phyloP scores from a whole-genome alignment of 2,113 vertebrate genomes.

The Mionectes macconnelli region DNA sequence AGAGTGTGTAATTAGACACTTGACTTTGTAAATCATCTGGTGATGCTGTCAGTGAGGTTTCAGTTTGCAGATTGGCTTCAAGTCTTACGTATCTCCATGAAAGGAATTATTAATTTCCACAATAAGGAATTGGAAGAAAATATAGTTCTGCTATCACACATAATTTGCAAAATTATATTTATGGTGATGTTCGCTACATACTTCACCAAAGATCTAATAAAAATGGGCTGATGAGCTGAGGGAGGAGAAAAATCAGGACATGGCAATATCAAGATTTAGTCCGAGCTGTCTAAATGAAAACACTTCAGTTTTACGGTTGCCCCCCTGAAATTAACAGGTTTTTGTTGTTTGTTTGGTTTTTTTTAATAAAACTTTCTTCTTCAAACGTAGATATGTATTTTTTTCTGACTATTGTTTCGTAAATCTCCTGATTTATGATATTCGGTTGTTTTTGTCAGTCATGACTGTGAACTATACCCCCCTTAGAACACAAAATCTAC shows the following conservation, averaged over 20 bases:
- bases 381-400: not conserved
- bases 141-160: not conserved
- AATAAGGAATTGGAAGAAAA: conserved; percentile 8
- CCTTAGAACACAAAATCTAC: not conserved
- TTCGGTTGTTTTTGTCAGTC: not conserved
- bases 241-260: not conserved
- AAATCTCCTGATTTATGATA: not conserved
- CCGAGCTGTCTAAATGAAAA: not conserved
- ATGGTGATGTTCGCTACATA: not conserved
- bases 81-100: conserved; percentile 27
- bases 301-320: not conserved
- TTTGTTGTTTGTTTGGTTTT: not conserved
- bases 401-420: not conserved
- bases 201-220: not conserved
- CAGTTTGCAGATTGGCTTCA: conserved; percentile 27
- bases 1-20: conserved; percentile 65
- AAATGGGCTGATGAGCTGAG: not conserved
- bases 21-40: conserved; percentile 66
- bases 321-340: not conserved
- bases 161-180: conserved; percentile 19
- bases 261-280: not conserved
- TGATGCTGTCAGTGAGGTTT: conserved; percentile 3
- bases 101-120: conserved; percentile 1
- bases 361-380: not conserved
- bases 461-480: not conserved